Conservation (phyloP, 2,888 invertebrate species). For the Brachylomia viminalis region DNA sequence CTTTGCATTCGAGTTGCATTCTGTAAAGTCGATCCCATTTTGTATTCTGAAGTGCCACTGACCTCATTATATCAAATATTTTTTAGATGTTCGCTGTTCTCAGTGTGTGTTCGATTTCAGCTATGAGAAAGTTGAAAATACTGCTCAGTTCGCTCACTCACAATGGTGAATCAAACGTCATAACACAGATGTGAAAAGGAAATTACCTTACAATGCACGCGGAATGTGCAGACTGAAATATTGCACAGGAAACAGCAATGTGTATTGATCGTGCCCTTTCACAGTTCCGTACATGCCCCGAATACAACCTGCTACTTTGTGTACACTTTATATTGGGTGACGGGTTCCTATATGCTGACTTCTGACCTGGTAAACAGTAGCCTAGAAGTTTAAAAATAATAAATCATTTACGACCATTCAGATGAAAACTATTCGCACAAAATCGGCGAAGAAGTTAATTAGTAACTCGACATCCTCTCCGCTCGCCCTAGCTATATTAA, state of each 20-base stretch:
- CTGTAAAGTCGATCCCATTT: background rate
- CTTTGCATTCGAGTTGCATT: background rate
- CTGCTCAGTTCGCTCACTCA: constrained; percentile 10
- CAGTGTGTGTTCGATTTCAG: background rate
- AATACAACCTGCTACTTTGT: constrained; percentile 48
- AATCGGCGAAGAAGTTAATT: background rate
- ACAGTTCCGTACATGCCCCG: constrained; percentile 20
- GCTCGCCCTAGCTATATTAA: constrained; percentile 9
- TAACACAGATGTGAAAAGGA: constrained; percentile 50
- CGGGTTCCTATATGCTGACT: background rate
- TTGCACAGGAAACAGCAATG: constrained; percentile 58
- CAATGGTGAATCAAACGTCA: constrained; percentile 9
- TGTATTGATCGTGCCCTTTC: constrained; percentile 62
- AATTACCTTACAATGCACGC: constrained; percentile 42
- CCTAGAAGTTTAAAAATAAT: background rate
- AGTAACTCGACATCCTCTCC: constrained; percentile 5
- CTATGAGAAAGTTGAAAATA: background rate
- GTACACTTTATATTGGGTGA: background rate
- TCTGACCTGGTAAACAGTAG: background rate
- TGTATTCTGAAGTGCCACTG: background rate
- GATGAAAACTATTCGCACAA: constrained; percentile 6
- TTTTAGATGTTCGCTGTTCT: too few relatives aligned
- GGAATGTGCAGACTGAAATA: constrained; percentile 42
- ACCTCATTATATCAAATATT: background rate
- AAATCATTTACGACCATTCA: background rate